These are phyloP conservation scores for Pentalonia nigronervosa DNA, from an alignment of 1,140 invertebrate species.

Conservation along the genomic window DNA sequence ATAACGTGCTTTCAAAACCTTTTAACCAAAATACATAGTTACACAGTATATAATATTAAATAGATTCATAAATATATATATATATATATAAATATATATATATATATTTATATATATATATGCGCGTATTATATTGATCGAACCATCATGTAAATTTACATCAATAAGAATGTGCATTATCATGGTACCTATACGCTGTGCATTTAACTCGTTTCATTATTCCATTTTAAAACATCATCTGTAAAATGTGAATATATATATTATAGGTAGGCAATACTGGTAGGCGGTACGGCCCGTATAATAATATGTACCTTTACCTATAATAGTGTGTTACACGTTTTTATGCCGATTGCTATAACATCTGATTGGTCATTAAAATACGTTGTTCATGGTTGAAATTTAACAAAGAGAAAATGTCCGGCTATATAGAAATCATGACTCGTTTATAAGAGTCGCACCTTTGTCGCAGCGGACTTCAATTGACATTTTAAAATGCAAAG, in stretches of 20 bases:
- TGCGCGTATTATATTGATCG: background rate
- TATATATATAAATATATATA: too few species aligned
- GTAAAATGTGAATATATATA: conserved; percentile 34
- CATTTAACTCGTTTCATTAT: background rate
- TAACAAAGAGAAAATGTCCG: conserved; percentile 23
- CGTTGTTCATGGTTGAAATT: background rate
- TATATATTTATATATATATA: background rate
- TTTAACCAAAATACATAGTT: background rate
- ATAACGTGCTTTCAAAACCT: conserved; percentile 13
- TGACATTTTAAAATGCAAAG: background rate
- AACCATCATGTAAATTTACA: conserved; percentile 34
- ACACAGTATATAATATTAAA: background rate
- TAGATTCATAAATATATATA: background rate
- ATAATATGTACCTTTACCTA: background rate
- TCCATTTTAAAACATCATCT: conserved; percentile 19
- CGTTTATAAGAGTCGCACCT: conserved; percentile 10
- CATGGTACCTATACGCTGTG: background rate
- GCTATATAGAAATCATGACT: background rate
- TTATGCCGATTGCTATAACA: background rate
- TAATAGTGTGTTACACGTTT: background rate
- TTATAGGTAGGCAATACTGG: background rate
- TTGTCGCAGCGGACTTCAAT: background rate
- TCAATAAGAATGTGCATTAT: conserved; percentile 26
- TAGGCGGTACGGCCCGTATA: background rate
- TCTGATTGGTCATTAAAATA: conserved; percentile 17